Evolutionary conservation across 1,140 invertebrate species (phyloP).

Genomic region (Heliconius hewitsoni): DNA sequence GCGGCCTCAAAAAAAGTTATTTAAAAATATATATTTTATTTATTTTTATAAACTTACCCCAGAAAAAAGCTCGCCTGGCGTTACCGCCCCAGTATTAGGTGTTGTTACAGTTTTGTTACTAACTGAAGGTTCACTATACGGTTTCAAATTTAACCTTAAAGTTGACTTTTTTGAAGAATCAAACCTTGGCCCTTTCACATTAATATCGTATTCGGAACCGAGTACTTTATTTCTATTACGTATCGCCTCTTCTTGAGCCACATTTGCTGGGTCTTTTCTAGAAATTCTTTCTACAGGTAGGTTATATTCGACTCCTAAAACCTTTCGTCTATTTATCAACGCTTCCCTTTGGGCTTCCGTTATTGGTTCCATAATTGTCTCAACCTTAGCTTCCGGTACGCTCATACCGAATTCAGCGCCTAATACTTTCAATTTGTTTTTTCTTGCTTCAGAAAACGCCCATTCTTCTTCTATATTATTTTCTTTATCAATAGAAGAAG

Average conservation of each 20-base stretch:
- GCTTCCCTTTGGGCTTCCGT: constrained; percentile 71
- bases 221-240: constrained; percentile 51
- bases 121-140: constrained; percentile 49
- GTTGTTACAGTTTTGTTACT: constrained; percentile 42
- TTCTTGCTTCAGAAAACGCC: constrained; percentile 57
- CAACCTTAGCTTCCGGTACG: constrained; percentile 33
- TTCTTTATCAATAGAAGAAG: constrained; percentile 57
- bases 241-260: constrained; percentile 62
- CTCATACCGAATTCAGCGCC: constrained; percentile 54
- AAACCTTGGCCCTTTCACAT: constrained; percentile 34
- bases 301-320: constrained; percentile 71
- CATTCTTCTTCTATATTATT: constrained; percentile 57
- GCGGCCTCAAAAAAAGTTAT: neutral
- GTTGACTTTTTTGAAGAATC: constrained; percentile 55
- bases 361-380: constrained; percentile 45
- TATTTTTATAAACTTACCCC: constrained; percentile 48
- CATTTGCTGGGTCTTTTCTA: constrained; percentile 55
- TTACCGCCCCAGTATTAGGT: constrained; percentile 57
- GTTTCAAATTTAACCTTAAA: constrained; percentile 74
- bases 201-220: constrained; percentile 53
- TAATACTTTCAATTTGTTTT: constrained; percentile 66
- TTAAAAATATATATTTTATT: neutral
- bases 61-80: constrained; percentile 70
- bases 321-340: constrained; percentile 62
- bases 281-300: constrained; percentile 45